Evolutionary conservation across 2,113 vertebrate genomes (phyloP).

Genomic region (Anarhynchus alexandrinus): DNA sequence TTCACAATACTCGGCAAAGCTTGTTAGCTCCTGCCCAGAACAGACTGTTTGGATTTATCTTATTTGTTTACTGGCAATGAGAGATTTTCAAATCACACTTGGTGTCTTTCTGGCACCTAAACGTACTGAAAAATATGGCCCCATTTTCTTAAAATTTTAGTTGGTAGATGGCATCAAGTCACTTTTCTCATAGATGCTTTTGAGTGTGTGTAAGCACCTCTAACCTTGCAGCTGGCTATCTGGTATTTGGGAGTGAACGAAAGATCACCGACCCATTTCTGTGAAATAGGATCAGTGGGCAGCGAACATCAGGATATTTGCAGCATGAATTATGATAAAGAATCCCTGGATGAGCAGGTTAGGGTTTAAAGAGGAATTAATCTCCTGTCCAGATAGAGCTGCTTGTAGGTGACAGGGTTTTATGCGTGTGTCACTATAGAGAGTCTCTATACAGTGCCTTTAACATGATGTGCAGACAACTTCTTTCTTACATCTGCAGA

Average conservation of each 20-base stretch:
- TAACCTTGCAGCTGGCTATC: background rate
- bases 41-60: constrained; percentile 5
- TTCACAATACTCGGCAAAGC: background rate
- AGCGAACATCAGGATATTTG: background rate
- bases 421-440: fast-evolving
- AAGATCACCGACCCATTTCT: background rate
- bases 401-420: background rate
- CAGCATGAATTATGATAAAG: background rate
- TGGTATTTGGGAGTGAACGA: background rate
- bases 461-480: background rate
- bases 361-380: background rate
- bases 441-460: background rate
- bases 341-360: background rate
- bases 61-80: constrained; percentile 8
- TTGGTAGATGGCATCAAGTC: background rate
- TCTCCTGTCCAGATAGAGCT: background rate
- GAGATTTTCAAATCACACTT: background rate
- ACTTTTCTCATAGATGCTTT: background rate
- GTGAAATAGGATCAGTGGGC: background rate
- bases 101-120: background rate
- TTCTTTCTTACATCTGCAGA: background rate
- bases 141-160: background rate
- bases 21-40: background rate
- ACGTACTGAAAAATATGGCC: background rate
- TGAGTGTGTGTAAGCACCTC: background rate